These are phyloP conservation scores for Notarius quadriscutis DNA, from an alignment of 2,113 vertebrate species.

Conservation along the genomic window DNA sequence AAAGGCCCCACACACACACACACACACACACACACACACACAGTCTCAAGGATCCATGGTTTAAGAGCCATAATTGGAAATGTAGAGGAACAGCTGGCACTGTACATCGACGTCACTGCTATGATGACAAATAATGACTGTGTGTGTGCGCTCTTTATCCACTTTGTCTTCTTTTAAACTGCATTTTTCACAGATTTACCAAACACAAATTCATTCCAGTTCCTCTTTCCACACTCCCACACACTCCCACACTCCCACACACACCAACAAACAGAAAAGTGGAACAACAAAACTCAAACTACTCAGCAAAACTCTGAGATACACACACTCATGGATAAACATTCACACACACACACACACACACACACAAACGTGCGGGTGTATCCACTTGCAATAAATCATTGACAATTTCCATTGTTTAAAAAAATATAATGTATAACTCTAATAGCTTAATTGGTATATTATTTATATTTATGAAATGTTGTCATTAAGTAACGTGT, in stretches of 20 bases:
- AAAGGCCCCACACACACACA: conserved; percentile 56
- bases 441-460: too few species aligned
- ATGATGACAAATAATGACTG: not conserved
- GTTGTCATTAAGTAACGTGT: not conserved
- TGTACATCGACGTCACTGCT: conserved; percentile 23
- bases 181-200: not conserved
- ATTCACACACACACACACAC: not conserved
- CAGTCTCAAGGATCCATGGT: not conserved
- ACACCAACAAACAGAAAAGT: not conserved
- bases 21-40: conserved; percentile 10
- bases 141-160: not conserved
- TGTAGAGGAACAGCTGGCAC: conserved; percentile 25
- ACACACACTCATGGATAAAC: not conserved
- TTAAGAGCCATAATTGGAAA: conserved; percentile 41
- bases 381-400: not conserved
- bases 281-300: not conserved
- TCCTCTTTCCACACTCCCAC: not conserved
- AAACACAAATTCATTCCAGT: not conserved
- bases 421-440: not conserved
- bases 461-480: not conserved
- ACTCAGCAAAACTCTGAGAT: not conserved
- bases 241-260: not conserved
- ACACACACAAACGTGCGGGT: not conserved
- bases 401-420: not conserved
- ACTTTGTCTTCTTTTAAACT: not conserved